Evolutionary conservation across 2,113 vertebrate species (phyloP), one percentile per base, ranked within the genome.

Genomic region (Tursiops truncatus): DNA sequence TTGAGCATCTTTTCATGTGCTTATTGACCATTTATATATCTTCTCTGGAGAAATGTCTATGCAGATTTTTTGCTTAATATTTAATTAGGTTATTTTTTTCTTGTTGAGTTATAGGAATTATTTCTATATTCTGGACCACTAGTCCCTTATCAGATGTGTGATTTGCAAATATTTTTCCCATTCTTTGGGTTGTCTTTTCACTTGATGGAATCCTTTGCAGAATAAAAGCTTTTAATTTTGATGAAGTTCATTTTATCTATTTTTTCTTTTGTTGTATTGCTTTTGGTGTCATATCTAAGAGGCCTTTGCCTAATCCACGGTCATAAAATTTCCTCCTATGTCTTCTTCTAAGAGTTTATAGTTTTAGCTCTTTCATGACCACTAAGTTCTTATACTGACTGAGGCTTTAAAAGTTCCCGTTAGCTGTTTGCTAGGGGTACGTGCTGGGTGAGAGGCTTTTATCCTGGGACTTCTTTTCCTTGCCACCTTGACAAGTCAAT

Each of bases 241-340:
- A 82, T 87, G 36, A 74, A 53, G 21, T 90, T 18, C 36, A 8
- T 31, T 92, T 89, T 83, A 71, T 74, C 15, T 41, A 2, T 71
- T 44, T 86, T 93, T 92, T 71, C 56, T 92, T 81, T 71, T 70
- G 23, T 93, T 82, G 18, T 83, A 67, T 95, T 65, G 25, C 8
- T 74, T 81, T 73, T 93, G 58, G 21, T 89, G n/a, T 88, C 62
- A 81, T 47, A 50, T 70, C 36, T 89, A 87, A 94, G 80, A 86
- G 88, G 38, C 70, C 21, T 6, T 60, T 86, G 68, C 74, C 21
- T 56, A 44, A 65, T 74, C 80, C 38, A 62, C n/a, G 17, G 38
- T 89, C 56, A 84, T 20, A 74, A 81, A 87, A 60, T 94, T 92
- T 67, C 77, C 15, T 77, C 13, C 25, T 73, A 0, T 91, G 3